Percentiles rank a stretch among this genome's conserved stretches.
Evolutionary conservation across 2,888 invertebrate species (phyloP).

Genomic region (Drosophila paramelanica): DNA sequence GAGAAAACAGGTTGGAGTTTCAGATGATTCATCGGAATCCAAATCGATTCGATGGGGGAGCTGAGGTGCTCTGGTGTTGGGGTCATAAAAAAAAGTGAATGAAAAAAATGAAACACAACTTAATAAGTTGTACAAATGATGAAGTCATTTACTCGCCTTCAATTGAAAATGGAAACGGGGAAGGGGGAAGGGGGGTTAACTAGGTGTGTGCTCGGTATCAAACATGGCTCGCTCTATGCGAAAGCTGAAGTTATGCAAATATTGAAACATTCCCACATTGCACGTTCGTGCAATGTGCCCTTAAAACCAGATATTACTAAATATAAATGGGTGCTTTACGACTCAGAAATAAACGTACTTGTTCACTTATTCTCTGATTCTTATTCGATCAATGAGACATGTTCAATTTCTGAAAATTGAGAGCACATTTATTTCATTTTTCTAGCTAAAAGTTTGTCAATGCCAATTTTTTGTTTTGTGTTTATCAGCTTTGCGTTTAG

Average conservation of each 20-base stretch:
- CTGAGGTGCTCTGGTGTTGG: conserved; percentile 7
- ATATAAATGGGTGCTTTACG: conserved; percentile 2
- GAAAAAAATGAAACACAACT: conserved; percentile 26
- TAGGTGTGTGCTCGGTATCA: conserved; percentile 3
- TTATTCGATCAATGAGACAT: conserved; percentile 12
- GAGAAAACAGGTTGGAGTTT: conserved; percentile 69
- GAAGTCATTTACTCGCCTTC: conserved; percentile 66
- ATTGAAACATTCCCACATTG: conserved; percentile 31
- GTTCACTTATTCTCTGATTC: conserved; percentile 4
- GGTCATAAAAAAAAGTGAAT: conserved; percentile 34
- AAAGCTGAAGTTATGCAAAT: conserved; percentile 52
- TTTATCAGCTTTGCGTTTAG: conserved; percentile 49
- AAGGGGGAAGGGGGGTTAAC: background rate
- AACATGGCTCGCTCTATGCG: background rate
- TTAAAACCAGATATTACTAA: conserved; percentile 1
- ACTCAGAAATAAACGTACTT: background rate
- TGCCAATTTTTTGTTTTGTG: conserved; percentile 36
- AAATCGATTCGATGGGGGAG: conserved; percentile 23
- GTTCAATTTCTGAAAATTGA: conserved; percentile 11
- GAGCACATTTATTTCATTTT: conserved; percentile 9
- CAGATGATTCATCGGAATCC: conserved; percentile 50
- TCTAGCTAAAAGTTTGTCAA: conserved; percentile 50
- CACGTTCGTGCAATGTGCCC: conserved; percentile 40
- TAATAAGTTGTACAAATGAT: conserved; percentile 54
- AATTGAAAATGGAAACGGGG: conserved; percentile 36